Percentiles rank a stretch among this genome's conserved stretches.
These are phyloP conservation scores for Patella depressa DNA, from an alignment of 2,888 invertebrate species.

Conservation along the genomic window DNA sequence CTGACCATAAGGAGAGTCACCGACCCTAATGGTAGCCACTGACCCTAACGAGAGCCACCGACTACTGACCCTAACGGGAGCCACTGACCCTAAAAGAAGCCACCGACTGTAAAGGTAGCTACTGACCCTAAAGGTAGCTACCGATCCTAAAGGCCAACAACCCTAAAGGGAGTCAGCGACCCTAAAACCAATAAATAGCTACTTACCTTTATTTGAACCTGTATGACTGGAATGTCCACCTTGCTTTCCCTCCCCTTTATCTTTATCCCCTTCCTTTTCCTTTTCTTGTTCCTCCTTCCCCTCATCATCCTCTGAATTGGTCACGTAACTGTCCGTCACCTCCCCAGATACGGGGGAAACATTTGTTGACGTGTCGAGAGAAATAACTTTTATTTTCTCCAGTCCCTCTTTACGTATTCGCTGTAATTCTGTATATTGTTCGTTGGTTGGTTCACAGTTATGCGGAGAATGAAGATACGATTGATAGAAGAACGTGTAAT, in stretches of 20 bases:
- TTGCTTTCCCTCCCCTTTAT: not conserved
- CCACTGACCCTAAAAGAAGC: too few relatives aligned
- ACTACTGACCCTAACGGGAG: too few relatives aligned
- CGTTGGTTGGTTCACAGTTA: slow-evolving; percentile 18
- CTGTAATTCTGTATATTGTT: slow-evolving; percentile 17
- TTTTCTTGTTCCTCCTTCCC: not conserved
- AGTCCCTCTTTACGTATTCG: not conserved
- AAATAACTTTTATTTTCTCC: not conserved
- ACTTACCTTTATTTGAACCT: not conserved
- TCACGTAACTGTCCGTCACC: slow-evolving; percentile 1
- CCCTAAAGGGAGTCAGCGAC: too few relatives aligned
- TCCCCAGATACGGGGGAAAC: not conserved
- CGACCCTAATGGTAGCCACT: not conserved
- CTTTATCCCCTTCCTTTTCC: not conserved
- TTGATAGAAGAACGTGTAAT: slow-evolving; percentile 17
- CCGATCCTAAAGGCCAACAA: too few relatives aligned
- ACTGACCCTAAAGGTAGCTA: too few relatives aligned
- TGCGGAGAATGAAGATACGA: slow-evolving; percentile 22
- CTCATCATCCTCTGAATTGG: not conserved
- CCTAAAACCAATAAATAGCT: not conserved
- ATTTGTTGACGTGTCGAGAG: not conserved
- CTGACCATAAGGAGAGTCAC: too few relatives aligned
- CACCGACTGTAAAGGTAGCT: too few relatives aligned
- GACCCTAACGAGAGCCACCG: too few relatives aligned
- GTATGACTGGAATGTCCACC: slow-evolving; percentile 8